Base-by-base conservation (phyloP, 1,140 invertebrate genomes). In the Nautilus pompilius region DNA sequence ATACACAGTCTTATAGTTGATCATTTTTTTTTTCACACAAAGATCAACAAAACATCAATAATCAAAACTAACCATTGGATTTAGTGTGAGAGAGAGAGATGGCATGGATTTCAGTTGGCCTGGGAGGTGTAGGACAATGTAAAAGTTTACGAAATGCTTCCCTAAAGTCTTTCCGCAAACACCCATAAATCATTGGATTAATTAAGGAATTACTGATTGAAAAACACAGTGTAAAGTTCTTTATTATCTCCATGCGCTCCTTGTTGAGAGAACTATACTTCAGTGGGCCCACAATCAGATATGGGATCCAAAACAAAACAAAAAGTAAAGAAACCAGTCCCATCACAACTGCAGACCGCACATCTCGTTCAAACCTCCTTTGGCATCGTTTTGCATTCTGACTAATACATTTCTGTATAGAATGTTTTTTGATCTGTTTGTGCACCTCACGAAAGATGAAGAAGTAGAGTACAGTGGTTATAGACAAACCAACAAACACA, bases 301-400 rank as follows among this genome's bases (percentile, higher is more conserved):
- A 72, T 8, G 70, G 70, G 10, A 64, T 36, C 70, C 70, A 72
- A 34, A 69, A 72, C 20, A 65, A 28, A n/a, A 70, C 54, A 58
- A 72, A 72, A 13, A 69, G 57, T 41, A 72, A 65, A 17, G 69
- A 57, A 30, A 70, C 63, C 8, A 66, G 22, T 30, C 60, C 67
- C 58, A 66, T 68, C 13, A 64, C 58, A 30, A 63, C 63, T 1
- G 70, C 64, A 13, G 70, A 67, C 48, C 46, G 49, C 22, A 65
- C 48, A 26, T 72, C 66, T 57, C 51, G 63, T 15, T 58, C 28
- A 45, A 69, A 30, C 24, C 58, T 55, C 29, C n/a, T 51, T 17
- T 22, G 54, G 13, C 13, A 34, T 33, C 45, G 48, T 33, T n/a
- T 15, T 36, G 20, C 33, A 20, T n/a, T 55, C 41, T n/a, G 24